Conservation (phyloP, 2,113 vertebrate genomes). For the Cyanocitta stelleri region DNA sequence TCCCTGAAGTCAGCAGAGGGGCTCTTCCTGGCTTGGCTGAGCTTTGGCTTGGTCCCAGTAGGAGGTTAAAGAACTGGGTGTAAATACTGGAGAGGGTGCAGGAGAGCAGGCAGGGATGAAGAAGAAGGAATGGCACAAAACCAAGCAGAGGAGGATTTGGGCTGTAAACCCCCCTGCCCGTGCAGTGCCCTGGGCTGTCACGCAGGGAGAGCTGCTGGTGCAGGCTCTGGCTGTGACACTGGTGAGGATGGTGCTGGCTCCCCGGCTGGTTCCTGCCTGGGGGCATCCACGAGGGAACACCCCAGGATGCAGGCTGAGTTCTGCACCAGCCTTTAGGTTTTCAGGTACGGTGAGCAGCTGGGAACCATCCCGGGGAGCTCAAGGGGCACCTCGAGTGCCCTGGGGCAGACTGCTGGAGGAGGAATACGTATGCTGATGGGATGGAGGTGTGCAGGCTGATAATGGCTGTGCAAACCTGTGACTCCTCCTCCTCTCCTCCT, state of each 20-base stretch:
- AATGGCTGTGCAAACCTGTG: background rate
- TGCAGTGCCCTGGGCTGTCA: background rate
- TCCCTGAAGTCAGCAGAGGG: background rate
- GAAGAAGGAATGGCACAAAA: background rate
- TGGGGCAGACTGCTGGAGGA: background rate
- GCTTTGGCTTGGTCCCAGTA: background rate
- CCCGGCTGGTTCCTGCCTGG: background rate
- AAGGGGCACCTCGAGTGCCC: background rate
- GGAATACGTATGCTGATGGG: background rate
- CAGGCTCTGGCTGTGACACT: background rate
- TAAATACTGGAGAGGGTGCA: background rate
- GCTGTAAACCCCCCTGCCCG: background rate
- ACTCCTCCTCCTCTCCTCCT: background rate
- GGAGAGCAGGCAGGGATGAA: background rate
- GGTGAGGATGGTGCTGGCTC: background rate
- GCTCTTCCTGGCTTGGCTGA: background rate
- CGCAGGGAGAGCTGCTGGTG: accelerated
- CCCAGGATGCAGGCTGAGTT: background rate
- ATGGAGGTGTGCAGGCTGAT: background rate
- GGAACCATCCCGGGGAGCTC: accelerated
- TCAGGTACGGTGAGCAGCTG: background rate
- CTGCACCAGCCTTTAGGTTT: background rate
- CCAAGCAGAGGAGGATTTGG: background rate
- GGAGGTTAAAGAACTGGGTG: background rate
- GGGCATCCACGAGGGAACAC: accelerated